Conservation (phyloP, 2,113 vertebrate genomes). For the Oryzias melastigma region DNA sequence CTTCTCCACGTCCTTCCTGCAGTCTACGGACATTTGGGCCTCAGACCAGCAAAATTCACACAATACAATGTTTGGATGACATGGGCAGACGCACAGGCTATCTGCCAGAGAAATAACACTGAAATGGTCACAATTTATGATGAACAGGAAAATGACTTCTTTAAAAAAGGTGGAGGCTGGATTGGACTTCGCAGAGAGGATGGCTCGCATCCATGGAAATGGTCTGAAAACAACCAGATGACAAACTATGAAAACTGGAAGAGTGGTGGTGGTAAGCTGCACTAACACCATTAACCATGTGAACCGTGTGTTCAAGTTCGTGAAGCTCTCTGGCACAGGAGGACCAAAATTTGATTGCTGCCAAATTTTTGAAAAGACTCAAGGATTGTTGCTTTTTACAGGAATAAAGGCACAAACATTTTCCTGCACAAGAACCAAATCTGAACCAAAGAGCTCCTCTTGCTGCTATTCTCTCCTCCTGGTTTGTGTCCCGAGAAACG, state of each 20-base stretch:
- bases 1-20: conserved; percentile 7
- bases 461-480: too few species aligned
- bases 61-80: accelerated
- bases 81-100: conserved; percentile 1
- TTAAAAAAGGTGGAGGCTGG: not conserved
- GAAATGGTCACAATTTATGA: conserved; percentile 27
- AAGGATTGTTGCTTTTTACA: too few species aligned
- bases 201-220: conserved; percentile 10
- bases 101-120: not conserved
- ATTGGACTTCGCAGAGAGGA: conserved; percentile 23
- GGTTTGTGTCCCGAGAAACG: too few species aligned
- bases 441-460: too few species aligned
- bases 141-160: not conserved
- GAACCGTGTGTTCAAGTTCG: too few species aligned
- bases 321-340: too few species aligned
- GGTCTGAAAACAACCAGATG: conserved; percentile 3
- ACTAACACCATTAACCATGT: not conserved
- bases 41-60: not conserved
- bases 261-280: accelerated
- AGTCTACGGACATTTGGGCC: not conserved
- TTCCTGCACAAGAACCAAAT: too few species aligned
- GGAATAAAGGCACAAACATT: too few species aligned
- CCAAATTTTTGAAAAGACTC: too few species aligned
- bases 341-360: too few species aligned
- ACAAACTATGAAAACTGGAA: not conserved